Evolutionary conservation across 2,797 vertebrate genomes (phyloP).

Genomic region (Dipus sagitta): DNA sequence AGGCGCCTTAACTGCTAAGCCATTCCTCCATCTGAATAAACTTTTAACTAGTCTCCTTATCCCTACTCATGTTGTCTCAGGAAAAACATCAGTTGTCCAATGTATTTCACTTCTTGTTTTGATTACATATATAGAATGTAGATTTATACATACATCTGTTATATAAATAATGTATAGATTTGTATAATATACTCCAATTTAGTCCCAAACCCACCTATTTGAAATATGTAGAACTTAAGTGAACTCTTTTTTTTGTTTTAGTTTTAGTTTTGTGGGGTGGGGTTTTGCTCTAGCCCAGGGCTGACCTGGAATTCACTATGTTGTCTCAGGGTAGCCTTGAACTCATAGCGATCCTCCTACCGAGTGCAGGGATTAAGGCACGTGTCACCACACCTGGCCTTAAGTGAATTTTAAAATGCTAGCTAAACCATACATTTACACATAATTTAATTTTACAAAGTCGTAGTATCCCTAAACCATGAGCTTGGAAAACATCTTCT

Average conservation of each 20-base stretch:
- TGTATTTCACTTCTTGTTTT: not conserved
- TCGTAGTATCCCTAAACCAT: not conserved
- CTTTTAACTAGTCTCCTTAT: not conserved
- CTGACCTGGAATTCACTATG: no score
- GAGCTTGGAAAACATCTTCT: not conserved
- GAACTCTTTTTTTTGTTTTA: not conserved
- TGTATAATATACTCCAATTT: not conserved
- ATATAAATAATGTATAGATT: not conserved
- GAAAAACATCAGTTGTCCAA: not conserved
- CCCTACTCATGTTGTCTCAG: not conserved
- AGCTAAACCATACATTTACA: not conserved
- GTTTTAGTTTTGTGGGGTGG: no score
- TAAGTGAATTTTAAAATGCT: not conserved
- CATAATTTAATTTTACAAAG: not conserved
- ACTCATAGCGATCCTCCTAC: no score
- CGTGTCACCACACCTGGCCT: no score
- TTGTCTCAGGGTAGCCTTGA: no score
- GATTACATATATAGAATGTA: not conserved
- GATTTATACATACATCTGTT: not conserved
- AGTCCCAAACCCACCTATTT: not conserved
- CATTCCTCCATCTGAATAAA: not conserved
- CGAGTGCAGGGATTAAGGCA: no score
- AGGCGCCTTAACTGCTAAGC: no score
- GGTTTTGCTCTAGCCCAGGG: no score
- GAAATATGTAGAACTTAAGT: not conserved